Conservation (phyloP, 2,888 invertebrate species). For the Stenoptilia bipunctidactyla region DNA sequence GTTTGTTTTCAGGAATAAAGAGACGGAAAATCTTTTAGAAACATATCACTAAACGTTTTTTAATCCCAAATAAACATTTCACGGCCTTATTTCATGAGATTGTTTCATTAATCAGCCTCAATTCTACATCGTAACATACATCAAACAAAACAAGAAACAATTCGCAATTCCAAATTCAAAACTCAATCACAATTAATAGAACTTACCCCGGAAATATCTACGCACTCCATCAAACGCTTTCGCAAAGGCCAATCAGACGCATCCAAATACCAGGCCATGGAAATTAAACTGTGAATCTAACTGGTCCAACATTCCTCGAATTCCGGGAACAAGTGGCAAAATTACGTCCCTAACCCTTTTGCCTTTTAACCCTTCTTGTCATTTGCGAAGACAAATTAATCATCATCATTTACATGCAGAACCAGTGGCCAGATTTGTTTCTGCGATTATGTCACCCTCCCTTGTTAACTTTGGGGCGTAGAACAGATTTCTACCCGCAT, state of each 20-base stretch:
- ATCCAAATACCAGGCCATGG: conserved; percentile 35
- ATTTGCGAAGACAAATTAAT: conserved; percentile 69
- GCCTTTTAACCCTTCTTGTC: conserved; percentile 68
- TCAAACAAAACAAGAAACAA: neutral
- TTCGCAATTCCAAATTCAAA: neutral
- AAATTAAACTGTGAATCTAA: conserved; percentile 51
- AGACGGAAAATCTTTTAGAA: too few relatives aligned
- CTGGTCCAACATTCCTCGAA: conserved; percentile 35
- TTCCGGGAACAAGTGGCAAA: conserved; percentile 52
- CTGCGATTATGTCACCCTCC: conserved; percentile 66
- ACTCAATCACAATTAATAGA: conserved; percentile 53
- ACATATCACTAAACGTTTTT: too few relatives aligned
- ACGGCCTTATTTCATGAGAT: too few relatives aligned
- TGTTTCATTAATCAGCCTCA: too few relatives aligned
- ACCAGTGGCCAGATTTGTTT: conserved; percentile 68
- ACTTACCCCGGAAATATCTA: conserved; percentile 62
- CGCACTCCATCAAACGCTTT: conserved; percentile 59
- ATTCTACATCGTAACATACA: neutral
- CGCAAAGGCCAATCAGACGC: conserved; percentile 63
- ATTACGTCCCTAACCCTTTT: conserved; percentile 36
- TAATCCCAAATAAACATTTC: too few relatives aligned
- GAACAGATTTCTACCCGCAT: conserved; percentile 53
- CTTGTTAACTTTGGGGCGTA: conserved; percentile 44
- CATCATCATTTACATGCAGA: conserved; percentile 71
- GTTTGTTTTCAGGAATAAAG: too few relatives aligned